Base-by-base conservation (phyloP, 2,888 invertebrate species). In the Smittia aterrima region DNA sequence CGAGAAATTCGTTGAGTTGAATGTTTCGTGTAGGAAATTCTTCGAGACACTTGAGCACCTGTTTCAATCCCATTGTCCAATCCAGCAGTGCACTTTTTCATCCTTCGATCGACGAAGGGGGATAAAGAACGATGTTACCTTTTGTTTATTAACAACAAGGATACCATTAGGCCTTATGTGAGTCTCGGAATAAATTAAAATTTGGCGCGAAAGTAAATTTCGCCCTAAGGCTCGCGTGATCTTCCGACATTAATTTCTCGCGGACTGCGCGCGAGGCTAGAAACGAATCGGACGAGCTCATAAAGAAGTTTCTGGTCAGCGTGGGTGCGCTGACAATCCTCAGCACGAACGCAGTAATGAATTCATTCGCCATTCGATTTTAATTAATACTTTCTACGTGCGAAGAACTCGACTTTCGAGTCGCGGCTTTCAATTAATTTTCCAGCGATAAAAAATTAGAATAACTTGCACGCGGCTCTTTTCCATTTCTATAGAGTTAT, bases 11-110 rank as follows among this genome's bases (percentile, higher is more conserved):
- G 53, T 70, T 70, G 18, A 53, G 18, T 24, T n/a, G 18, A n/a
- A 66, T 58, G 24, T 70, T 70, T 70, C 53, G 70, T 70, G 53
- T 53, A 3, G 16, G 27, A 22, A 38, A 47, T n/a, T 67, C 40
- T 25, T 32, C 40, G n/a, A 38, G 20, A 22, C 62, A 72, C 62
- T 72, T 72, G 40, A 58, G 72, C 72, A 72, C 72, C 72, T 72
- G 72, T 72, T 72, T 72, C n/a, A 68, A 38, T 27, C 38, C 41
- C 16, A 58, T 58, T 58, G 20, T 58, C 9, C 22, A 58, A 58
- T 58, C 7, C 47, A 47, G 16, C 22, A 58, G n/a, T 68, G 68
- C 54, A 70, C 9, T 54, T 67, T n/a, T 18, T 70, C 16, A 27
- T 27, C 25, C 58, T 58, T 58, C 22, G 58, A 58, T 58, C 58